phyloP scores from a whole-genome alignment of 64 coral and sea anemone species.

The Stichodactyla helianthus region DNA sequence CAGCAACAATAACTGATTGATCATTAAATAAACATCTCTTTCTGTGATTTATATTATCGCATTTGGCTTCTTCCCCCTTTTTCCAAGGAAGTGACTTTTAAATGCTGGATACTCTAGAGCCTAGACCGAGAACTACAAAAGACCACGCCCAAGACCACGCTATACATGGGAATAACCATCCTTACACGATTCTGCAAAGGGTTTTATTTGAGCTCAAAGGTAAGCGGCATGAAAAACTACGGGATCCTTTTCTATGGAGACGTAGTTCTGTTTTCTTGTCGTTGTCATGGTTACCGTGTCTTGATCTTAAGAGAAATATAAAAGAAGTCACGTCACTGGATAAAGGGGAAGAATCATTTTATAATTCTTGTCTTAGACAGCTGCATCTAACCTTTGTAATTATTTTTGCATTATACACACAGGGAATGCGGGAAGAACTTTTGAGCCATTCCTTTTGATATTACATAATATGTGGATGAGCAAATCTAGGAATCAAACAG shows the following conservation, averaged over 20 bases:
- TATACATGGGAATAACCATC: no score
- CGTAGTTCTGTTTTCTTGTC: background rate
- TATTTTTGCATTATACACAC: background rate
- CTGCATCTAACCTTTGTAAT: background rate
- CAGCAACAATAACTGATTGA: constrained; percentile 22
- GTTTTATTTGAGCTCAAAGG: no score
- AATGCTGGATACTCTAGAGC: no score
- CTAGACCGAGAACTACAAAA: background rate
- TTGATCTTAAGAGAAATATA: no score
- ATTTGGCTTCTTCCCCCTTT: background rate
- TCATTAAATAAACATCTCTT: constrained; percentile 9
- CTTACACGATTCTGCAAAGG: no score
- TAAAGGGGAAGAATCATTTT: background rate
- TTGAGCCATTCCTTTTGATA: no score
- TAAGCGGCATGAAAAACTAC: no score
- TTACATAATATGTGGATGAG: no score
- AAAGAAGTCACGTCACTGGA: background rate
- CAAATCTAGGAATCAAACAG: no score
- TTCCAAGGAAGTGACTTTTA: background rate
- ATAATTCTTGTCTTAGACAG: background rate
- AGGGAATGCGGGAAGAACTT: no score
- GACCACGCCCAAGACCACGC: no score
- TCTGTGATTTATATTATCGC: background rate
- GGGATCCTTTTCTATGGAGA: background rate
- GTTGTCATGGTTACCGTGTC: background rate